Evolutionary conservation across 1,140 invertebrate genomes (phyloP).

Genomic region (Drosophila orosa): DNA sequence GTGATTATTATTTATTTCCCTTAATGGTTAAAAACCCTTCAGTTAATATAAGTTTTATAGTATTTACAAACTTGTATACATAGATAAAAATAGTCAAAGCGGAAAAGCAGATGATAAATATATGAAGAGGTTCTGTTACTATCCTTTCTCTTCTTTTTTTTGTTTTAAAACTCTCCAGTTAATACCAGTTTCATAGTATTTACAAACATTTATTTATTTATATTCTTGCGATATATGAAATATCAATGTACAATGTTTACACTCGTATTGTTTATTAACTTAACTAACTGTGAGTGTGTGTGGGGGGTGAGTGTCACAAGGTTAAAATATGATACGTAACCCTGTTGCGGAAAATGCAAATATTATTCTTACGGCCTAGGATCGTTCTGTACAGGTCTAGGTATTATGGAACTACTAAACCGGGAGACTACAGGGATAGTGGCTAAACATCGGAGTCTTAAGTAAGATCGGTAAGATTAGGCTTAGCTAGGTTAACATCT

Average conservation of each 20-base stretch:
- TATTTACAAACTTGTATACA: constrained; percentile 52
- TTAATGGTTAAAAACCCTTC: background rate
- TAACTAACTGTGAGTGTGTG: constrained; percentile 23
- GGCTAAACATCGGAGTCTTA: constrained; percentile 53
- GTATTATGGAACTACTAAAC: constrained; percentile 11
- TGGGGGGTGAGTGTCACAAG: constrained; percentile 17
- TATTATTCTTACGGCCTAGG: constrained; percentile 26
- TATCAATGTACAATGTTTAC: constrained; percentile 46
- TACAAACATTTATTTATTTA: constrained; percentile 50
- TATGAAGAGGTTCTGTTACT: too few species aligned
- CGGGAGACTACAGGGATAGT: constrained; percentile 6
- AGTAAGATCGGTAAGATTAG: constrained; percentile 70
- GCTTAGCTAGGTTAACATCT: constrained; percentile 66
- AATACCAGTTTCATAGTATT: constrained; percentile 37
- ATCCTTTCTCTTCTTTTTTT: too few species aligned
- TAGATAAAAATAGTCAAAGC: constrained; percentile 7
- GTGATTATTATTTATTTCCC: too few species aligned
- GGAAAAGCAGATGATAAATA: constrained; percentile 10
- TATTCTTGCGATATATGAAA: constrained; percentile 32
- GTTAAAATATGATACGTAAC: constrained; percentile 9
- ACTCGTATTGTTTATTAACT: constrained; percentile 29
- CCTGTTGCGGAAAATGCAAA: constrained; percentile 39
- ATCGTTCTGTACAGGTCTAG: constrained; percentile 57
- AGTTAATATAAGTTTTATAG: constrained; percentile 19
- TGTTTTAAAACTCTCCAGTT: background rate